Base-by-base conservation (phyloP, 1,140 invertebrate species). In the Drosophila biarmipes region DNA sequence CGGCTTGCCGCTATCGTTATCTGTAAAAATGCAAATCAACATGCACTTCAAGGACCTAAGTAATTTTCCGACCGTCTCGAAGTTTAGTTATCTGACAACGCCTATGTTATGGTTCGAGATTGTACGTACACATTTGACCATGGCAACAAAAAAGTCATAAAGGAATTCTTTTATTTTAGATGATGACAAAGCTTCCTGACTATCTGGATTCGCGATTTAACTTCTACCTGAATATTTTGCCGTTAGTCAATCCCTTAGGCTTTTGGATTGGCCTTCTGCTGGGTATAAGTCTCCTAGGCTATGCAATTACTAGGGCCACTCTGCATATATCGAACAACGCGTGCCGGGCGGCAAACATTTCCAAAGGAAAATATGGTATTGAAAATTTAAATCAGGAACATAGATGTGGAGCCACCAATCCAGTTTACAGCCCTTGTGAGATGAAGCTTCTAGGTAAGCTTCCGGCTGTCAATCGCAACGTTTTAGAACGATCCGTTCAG, bases 91-190 rank as follows among this genome's bases (percentile, higher is more conserved):
- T 78, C 92, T 96, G 68, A 94, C 95, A 0, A 80, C 96, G 1
- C 96, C 96, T 0, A 91, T 97, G 73, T 92, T 97, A 1, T 97
- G 96, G 96, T 96, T 96, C 72, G 96, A 97, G 94, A 96, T 96
- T 81, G 96, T 97, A 94, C 95, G 96, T 95, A 73, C 34, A 3
- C 38, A 11, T 21, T 11, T 17, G 7, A 2, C 4, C 14, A 15
- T 27, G 21, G 0, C 2, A 0, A 0, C 2, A 5, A 24, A 1
- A 4, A 19, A 8, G 10, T 6, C 19, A 15, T 15, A 7, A 46
- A 21, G 15, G 29, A 61, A 59, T 38, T 10, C n/a, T 31, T n/a
- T 6, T 7, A 17, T 21, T 24, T 35, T 92, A 97, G 96, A 94
- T 94, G 80, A 94, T 97, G 94, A 93, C 94, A 59, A 91, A 93